phyloP scores from a whole-genome alignment of 2,113 vertebrate species.

The Ahaetulla prasina region DNA sequence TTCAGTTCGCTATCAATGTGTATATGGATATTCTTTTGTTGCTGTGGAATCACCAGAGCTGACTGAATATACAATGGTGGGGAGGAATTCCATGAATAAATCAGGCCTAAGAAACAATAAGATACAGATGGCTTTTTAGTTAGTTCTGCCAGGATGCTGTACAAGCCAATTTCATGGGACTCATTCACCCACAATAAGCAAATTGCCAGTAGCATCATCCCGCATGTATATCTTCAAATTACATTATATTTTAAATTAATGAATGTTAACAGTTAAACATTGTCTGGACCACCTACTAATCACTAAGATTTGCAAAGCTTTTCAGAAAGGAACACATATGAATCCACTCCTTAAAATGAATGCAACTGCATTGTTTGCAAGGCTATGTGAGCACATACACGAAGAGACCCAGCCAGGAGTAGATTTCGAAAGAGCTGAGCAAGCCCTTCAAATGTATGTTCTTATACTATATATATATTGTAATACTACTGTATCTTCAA shows the following conservation, averaged over 20 bases:
- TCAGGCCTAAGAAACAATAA: constrained; percentile 3
- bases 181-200: not conserved
- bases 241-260: not conserved
- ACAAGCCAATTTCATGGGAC: not conserved
- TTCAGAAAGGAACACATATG: not conserved
- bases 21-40: not conserved
- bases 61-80: not conserved
- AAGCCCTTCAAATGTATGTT: not conserved
- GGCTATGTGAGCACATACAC: not conserved
- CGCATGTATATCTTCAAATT: not conserved
- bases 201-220: not conserved
- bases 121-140: not conserved
- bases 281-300: not conserved
- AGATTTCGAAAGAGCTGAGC: not conserved
- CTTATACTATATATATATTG: not conserved
- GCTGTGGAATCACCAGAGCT: constrained; percentile 3
- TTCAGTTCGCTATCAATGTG: not conserved
- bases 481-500: not conserved
- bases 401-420: not conserved
- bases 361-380: not conserved
- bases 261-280: not conserved
- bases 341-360: not conserved
- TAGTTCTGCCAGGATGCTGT: constrained; percentile 4
- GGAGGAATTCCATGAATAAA: constrained; percentile 17
- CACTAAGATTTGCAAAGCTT: not conserved